These are phyloP conservation scores for Hyles euphorbiae DNA, from an alignment of 1,140 invertebrate species.

Conservation along the genomic window DNA sequence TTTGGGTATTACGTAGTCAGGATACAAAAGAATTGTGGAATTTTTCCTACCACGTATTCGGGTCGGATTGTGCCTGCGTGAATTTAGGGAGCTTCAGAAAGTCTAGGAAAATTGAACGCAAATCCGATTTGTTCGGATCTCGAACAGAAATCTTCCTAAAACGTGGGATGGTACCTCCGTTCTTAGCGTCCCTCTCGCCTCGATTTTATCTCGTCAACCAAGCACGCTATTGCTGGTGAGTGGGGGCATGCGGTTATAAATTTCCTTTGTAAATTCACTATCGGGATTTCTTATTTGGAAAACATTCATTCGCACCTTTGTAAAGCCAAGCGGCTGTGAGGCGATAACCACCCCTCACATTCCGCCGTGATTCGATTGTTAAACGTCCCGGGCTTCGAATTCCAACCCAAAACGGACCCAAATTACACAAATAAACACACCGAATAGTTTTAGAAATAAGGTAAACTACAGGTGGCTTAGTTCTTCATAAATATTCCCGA, in stretches of 20 bases:
- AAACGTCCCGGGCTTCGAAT: too few relatives aligned
- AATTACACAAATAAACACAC: too few relatives aligned
- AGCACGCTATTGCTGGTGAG: not conserved
- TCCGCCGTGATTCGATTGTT: too few relatives aligned
- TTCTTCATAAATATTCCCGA: not conserved
- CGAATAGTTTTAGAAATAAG: too few relatives aligned
- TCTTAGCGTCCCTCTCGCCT: not conserved
- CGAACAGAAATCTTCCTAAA: constrained; percentile 41
- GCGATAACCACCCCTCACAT: too few relatives aligned
- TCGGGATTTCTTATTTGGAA: too few relatives aligned
- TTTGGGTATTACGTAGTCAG: constrained; percentile 31
- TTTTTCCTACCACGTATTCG: constrained; percentile 45
- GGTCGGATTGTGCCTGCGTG: constrained; percentile 42
- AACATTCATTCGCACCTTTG: too few relatives aligned
- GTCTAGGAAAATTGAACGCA: constrained; percentile 66
- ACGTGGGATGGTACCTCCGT: constrained; percentile 36
- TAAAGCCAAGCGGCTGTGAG: too few relatives aligned
- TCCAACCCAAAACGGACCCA: too few relatives aligned
- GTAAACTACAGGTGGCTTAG: too few relatives aligned
- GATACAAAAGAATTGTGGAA: constrained; percentile 31
- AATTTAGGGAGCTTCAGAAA: constrained; percentile 48
- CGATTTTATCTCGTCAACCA: not conserved
- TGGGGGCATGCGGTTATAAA: not conserved
- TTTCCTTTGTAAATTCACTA: not conserved
- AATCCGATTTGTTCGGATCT: constrained; percentile 64